A percentile compares a stretch with the other conserved stretches of the same genome.
Conservation (phyloP, 2,113 vertebrate species). For the Misgurnus anguillicaudatus region DNA sequence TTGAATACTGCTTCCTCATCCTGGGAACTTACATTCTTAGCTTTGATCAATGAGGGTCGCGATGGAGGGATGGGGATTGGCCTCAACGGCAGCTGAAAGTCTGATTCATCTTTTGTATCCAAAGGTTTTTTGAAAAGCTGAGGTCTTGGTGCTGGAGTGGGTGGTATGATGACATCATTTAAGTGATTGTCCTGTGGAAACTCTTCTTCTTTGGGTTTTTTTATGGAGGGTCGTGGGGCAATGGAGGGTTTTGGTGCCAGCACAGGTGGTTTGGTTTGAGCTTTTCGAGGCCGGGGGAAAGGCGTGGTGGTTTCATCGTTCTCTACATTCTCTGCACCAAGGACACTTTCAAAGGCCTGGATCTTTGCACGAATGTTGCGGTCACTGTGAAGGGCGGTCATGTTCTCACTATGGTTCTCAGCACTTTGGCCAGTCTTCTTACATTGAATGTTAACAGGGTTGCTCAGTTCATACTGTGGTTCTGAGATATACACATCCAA, state of each 20-base stretch:
- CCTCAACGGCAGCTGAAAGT: slow-evolving; percentile 50
- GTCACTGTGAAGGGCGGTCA: slow-evolving; percentile 79
- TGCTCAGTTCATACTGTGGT: slow-evolving; percentile 54
- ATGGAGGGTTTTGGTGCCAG: slow-evolving; percentile 81
- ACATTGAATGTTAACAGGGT: slow-evolving; percentile 13
- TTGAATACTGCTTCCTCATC: slow-evolving; percentile 59
- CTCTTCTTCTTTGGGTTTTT: slow-evolving; percentile 71
- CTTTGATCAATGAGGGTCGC: slow-evolving; percentile 68
- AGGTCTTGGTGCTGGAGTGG: slow-evolving; percentile 76
- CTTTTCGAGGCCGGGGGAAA: slow-evolving; percentile 76
- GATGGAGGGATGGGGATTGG: slow-evolving; percentile 58
- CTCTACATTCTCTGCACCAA: slow-evolving; percentile 47
- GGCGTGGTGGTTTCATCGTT: slow-evolving; percentile 65
- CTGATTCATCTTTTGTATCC: slow-evolving; percentile 53
- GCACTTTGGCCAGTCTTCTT: slow-evolving; percentile 37
- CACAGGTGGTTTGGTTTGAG: slow-evolving; percentile 65
- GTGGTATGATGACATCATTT: slow-evolving; percentile 57
- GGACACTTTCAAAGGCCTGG: slow-evolving; percentile 88
- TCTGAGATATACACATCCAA: slow-evolving; percentile 69
- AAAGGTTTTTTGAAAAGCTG: slow-evolving; percentile 70
- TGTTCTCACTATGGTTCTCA: slow-evolving; percentile 61
- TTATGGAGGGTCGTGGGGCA: slow-evolving; percentile 72
- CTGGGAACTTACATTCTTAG: slow-evolving; percentile 64
- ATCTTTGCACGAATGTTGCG: slow-evolving; percentile 84
- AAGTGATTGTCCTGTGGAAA: slow-evolving; percentile 59